Percentiles rank a stretch among this genome's conserved stretches.
Evolutionary conservation across 2,888 invertebrate genomes (phyloP).

Genomic region (Chloroclysta siterata): DNA sequence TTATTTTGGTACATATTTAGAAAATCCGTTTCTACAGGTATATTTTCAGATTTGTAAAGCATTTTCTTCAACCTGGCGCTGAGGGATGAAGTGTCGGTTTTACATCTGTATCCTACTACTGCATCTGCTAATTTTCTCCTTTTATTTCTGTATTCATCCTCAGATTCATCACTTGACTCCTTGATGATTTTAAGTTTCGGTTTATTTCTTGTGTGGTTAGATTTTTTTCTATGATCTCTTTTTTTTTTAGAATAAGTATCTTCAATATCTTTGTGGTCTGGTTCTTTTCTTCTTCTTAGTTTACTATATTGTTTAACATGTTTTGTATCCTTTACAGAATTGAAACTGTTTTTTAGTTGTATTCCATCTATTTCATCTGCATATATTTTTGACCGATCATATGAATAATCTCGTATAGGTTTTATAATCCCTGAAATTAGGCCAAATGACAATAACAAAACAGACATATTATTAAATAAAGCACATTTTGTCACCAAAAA

Average conservation of each 20-base stretch:
- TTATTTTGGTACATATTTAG: conserved; percentile 16
- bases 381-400: conserved; percentile 68
- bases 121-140: conserved; percentile 83
- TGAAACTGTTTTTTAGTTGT: conserved; percentile 41
- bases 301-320: conserved; percentile 54
- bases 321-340: conserved; percentile 48
- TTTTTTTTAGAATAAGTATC: conserved; percentile 40
- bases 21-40: conserved; percentile 19
- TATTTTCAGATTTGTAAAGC: conserved; percentile 57
- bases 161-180: conserved; percentile 75
- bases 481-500: no score
- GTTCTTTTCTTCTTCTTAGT: conserved; percentile 59
- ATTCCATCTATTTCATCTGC: conserved; percentile 55
- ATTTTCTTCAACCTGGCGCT: conserved; percentile 74
- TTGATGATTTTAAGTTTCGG: conserved; percentile 51
- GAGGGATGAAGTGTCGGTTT: conserved; percentile 67
- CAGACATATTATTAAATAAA: neutral
- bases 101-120: conserved; percentile 70
- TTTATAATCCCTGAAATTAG: conserved; percentile 52
- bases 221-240: conserved; percentile 61
- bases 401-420: conserved; percentile 49
- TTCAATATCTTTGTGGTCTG: conserved; percentile 37
- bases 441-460: conserved; percentile 40
- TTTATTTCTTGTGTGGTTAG: conserved; percentile 56
- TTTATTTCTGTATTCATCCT: conserved; percentile 75